These are phyloP conservation scores for Sebastes melanostomus DNA, from an alignment of 2,797 vertebrate genomes.

Conservation along the genomic window DNA sequence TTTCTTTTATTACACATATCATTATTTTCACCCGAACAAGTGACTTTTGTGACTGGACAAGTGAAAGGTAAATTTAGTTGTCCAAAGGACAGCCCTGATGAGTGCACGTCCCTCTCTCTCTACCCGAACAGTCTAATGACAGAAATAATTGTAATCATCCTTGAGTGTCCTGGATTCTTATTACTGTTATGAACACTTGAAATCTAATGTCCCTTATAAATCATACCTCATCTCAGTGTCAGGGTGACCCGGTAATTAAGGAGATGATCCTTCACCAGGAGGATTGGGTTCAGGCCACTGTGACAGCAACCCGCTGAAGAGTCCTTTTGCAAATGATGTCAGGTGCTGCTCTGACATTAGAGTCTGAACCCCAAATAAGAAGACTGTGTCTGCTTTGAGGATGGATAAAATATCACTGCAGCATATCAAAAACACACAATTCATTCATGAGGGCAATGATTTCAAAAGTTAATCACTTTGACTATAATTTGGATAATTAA, in stretches of 20 bases:
- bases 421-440: background rate
- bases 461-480: background rate
- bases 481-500: background rate
- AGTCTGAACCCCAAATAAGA: slow-evolving; percentile 24
- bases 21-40: background rate
- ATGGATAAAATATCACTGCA: slow-evolving; percentile 27
- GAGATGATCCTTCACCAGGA: slow-evolving; percentile 41
- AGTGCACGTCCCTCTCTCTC: background rate
- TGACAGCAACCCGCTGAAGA: slow-evolving; percentile 42
- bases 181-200: slow-evolving; percentile 49
- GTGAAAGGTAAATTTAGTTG: background rate
- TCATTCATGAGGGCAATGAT: background rate
- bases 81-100: background rate
- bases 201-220: slow-evolving; percentile 58
- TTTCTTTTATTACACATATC: background rate
- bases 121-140: slow-evolving; percentile 24
- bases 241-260: slow-evolving; percentile 63
- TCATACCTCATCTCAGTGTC: slow-evolving; percentile 55
- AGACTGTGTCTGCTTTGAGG: slow-evolving; percentile 10
- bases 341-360: slow-evolving; percentile 41
- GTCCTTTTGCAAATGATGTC: slow-evolving; percentile 50
- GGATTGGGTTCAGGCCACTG: slow-evolving; percentile 33
- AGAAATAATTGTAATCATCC: slow-evolving; percentile 44
- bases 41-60: background rate
- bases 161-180: slow-evolving; percentile 46